Percentiles rank a stretch among this genome's conserved stretches.
These are phyloP conservation scores for Hypomecis punctinalis DNA, from an alignment of 2,888 invertebrate genomes.

Conservation along the genomic window DNA sequence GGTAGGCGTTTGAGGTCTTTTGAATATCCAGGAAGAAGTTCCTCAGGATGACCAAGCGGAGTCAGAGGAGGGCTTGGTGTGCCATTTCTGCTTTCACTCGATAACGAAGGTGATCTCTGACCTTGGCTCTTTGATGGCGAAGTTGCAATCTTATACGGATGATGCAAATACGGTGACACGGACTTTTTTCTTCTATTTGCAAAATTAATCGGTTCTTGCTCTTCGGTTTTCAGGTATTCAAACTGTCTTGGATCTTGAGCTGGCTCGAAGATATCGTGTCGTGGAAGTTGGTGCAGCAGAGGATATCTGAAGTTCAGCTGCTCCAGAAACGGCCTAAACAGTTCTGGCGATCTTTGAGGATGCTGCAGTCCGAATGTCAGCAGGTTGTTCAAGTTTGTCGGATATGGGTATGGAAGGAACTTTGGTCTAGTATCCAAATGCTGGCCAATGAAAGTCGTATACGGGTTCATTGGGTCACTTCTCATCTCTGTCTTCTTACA, in stretches of 20 bases:
- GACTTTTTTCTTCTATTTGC: conserved; percentile 73
- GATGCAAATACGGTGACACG: conserved; percentile 73
- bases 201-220: conserved; percentile 67
- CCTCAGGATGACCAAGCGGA: conserved; percentile 76
- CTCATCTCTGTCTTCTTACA: conserved; percentile 68
- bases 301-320: conserved; percentile 77
- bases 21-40: conserved; percentile 75
- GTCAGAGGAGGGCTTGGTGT: conserved; percentile 84
- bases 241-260: conserved; percentile 60
- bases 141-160: conserved; percentile 69
- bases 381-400: conserved; percentile 87
- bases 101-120: conserved; percentile 71
- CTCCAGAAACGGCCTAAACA: conserved; percentile 79
- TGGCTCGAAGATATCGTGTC: conserved; percentile 67
- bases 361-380: conserved; percentile 87
- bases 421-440: conserved; percentile 72
- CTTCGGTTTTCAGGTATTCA: conserved; percentile 70
- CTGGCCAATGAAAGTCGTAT: conserved; percentile 69
- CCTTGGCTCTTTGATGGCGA: conserved; percentile 77
- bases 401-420: conserved; percentile 86
- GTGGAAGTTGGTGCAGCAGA: conserved; percentile 72
- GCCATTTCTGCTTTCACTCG: conserved; percentile 81
- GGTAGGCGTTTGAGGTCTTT: conserved; percentile 78
- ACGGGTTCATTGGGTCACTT: conserved; percentile 72
- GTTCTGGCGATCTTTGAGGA: conserved; percentile 73